Evolutionary conservation across 2,888 invertebrate species (phyloP).

Genomic region (Piscicola geometra): DNA sequence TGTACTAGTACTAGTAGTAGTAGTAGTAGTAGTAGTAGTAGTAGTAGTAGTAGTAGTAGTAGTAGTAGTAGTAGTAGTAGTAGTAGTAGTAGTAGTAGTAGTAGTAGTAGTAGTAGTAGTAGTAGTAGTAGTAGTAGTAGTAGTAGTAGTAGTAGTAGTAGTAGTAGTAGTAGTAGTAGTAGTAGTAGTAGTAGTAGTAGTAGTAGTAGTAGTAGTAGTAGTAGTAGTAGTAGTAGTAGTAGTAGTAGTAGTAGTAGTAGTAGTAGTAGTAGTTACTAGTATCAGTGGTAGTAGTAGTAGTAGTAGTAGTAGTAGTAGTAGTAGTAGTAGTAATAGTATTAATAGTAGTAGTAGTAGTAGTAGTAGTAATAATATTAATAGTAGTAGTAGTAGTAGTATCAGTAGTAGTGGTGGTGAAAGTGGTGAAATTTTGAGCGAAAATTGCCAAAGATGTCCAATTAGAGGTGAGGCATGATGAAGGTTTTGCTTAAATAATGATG

Average conservation of each 20-base stretch:
- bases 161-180: constrained; percentile 13
- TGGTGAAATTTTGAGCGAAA: too few species aligned
- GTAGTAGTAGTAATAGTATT: constrained; percentile 28
- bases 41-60: constrained; percentile 28
- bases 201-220: constrained; percentile 33
- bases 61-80: constrained; percentile 29
- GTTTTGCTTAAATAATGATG: too few species aligned
- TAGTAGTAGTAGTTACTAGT: constrained; percentile 6
- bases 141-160: constrained; percentile 30
- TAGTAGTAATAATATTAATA: constrained; percentile 25
- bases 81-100: constrained; percentile 26
- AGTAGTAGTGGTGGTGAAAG: constrained; percentile 24
- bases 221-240: constrained; percentile 20
- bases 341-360: constrained; percentile 28
- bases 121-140: constrained; percentile 33
- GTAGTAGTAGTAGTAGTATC: constrained; percentile 27
- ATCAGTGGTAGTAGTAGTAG: constrained; percentile 1
- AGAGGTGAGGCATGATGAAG: too few species aligned
- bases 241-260: constrained; percentile 20
- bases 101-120: constrained; percentile 32
- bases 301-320: constrained; percentile 17
- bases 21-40: constrained; percentile 32
- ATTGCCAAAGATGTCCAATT: too few species aligned
- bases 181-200: constrained; percentile 33
- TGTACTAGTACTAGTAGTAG: constrained; percentile 33